These are phyloP conservation scores for Tyto alba DNA, from an alignment of 2,113 vertebrate genomes.

Conservation along the genomic window DNA sequence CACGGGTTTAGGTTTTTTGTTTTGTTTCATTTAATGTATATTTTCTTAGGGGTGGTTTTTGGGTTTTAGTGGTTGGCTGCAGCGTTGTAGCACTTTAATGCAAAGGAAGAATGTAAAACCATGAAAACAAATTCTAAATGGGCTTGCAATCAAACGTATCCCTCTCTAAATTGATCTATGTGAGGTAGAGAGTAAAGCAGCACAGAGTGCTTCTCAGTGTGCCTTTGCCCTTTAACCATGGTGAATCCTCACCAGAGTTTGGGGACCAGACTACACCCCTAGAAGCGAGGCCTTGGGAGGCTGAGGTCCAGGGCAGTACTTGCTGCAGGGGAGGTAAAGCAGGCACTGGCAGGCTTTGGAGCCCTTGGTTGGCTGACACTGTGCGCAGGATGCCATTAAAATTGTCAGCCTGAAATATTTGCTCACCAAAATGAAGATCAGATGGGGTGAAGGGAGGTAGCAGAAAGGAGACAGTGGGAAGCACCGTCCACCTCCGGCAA, in stretches of 20 bases:
- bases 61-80: not conserved
- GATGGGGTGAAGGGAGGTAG: not conserved
- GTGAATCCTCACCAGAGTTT: not conserved
- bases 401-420: not conserved
- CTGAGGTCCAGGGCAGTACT: not conserved
- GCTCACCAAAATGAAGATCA: not conserved
- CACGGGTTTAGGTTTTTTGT: not conserved
- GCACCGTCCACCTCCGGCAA: accelerated
- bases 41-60: not conserved
- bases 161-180: not conserved
- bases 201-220: not conserved
- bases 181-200: not conserved
- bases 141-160: not conserved
- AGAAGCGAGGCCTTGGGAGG: not conserved
- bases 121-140: not conserved
- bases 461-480: not conserved
- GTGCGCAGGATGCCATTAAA: not conserved
- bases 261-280: not conserved
- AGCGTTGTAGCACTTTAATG: not conserved
- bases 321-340: not conserved
- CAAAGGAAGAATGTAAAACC: not conserved
- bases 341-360: not conserved
- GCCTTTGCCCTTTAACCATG: not conserved
- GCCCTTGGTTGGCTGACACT: not conserved
- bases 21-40: not conserved